Conservation (phyloP, 2,113 vertebrate species). For the Cyanoramphus novaezelandiae region DNA sequence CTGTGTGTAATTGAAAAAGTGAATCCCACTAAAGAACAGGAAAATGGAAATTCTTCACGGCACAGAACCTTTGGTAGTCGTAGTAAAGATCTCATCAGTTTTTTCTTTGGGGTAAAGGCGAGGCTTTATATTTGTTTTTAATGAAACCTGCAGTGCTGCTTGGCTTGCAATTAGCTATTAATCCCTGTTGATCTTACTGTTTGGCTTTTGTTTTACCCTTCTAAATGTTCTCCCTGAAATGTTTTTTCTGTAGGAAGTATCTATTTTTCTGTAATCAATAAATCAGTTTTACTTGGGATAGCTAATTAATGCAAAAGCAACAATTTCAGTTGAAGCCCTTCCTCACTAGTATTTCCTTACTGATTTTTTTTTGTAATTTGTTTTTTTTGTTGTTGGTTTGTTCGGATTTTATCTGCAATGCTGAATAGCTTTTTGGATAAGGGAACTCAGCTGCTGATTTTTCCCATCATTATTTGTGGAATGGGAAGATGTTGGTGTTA, state of each 20-base stretch:
- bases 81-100: neutral
- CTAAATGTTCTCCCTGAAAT: neutral
- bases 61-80: neutral
- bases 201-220: neutral
- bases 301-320: neutral
- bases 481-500: neutral
- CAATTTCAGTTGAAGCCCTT: neutral
- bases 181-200: neutral
- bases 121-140: rapidly evolving
- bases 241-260: neutral
- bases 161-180: neutral
- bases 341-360: neutral
- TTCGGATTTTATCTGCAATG: neutral
- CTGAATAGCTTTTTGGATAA: neutral
- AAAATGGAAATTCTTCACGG: neutral
- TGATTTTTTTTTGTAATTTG: neutral
- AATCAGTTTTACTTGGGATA: rapidly evolving
- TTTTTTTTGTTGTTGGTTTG: neutral
- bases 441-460: neutral
- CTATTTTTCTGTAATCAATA: neutral
- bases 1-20: neutral
- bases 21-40: neutral
- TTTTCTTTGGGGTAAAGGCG: neutral
- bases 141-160: neutral
- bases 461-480: neutral